Evolutionary conservation across 2,888 invertebrate genomes (phyloP).

Genomic region (Andricus quercusramuli): DNA sequence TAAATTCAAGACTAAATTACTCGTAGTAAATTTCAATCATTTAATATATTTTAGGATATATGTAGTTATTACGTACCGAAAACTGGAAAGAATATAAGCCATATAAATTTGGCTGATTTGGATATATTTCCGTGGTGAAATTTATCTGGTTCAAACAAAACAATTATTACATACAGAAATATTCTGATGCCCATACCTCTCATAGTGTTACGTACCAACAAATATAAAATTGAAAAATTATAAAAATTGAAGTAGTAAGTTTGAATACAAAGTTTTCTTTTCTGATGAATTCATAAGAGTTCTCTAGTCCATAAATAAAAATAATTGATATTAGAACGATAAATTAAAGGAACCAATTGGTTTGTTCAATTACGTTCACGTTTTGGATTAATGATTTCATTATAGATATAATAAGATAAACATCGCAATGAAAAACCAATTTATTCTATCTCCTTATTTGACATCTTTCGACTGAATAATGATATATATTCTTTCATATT

Average conservation of each 20-base stretch:
- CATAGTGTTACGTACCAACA: neutral
- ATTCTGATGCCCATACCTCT: neutral
- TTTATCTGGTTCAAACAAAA: neutral
- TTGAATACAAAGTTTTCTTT: neutral
- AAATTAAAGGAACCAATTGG: neutral
- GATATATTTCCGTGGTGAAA: neutral
- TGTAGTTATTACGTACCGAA: neutral
- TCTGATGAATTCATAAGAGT: conserved; percentile 1
- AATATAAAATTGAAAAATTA: neutral
- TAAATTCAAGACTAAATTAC: too few relatives aligned
- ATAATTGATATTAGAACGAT: neutral
- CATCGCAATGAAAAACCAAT: neutral
- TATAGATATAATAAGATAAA: neutral
- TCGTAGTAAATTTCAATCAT: neutral
- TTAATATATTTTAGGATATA: conserved; percentile 1
- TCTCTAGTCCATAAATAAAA: neutral
- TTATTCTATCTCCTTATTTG: neutral
- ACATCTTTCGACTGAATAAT: too few relatives aligned
- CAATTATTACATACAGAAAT: neutral
- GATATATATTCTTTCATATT: too few relatives aligned
- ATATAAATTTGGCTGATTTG: neutral
- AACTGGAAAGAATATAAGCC: conserved; percentile 10
- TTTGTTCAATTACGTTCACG: neutral
- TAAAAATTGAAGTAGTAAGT: neutral
- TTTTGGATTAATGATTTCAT: neutral